A percentile compares a stretch with the other conserved stretches of the same genome.
These are phyloP conservation scores for Gymnoscelis rufifasciata DNA, from an alignment of 2,888 invertebrate species.

Conservation along the genomic window DNA sequence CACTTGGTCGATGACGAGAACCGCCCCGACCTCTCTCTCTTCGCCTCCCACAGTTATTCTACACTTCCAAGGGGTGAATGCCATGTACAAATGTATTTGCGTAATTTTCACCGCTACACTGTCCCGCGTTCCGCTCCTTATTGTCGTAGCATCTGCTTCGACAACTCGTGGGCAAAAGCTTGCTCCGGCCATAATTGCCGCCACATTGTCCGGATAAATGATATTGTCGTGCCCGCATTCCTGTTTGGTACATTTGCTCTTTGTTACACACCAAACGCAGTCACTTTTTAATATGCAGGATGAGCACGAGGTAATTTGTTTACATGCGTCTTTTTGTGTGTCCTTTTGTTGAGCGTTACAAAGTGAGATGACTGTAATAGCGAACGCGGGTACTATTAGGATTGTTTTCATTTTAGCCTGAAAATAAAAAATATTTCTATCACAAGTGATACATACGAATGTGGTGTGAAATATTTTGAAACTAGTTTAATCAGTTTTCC, in stretches of 20 bases:
- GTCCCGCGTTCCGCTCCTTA: conserved; percentile 49
- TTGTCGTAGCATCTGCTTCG: conserved; percentile 37
- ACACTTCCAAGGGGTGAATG: conserved; percentile 65
- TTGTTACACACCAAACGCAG: conserved; percentile 64
- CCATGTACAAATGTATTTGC: conserved; percentile 64
- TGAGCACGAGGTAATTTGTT: conserved; percentile 43
- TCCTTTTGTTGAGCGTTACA: conserved; percentile 17
- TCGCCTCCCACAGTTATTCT: conserved; percentile 40
- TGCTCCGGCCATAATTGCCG: conserved; percentile 55
- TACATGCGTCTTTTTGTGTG: conserved; percentile 34
- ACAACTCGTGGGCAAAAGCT: conserved; percentile 56
- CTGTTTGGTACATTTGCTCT: conserved; percentile 57
- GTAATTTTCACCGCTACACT: conserved; percentile 52
- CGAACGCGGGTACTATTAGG: conserved; percentile 23
- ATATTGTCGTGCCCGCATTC: conserved; percentile 61
- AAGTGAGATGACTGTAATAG: conserved; percentile 18
- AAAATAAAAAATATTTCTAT: background rate
- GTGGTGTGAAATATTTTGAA: no score
- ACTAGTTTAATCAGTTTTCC: no score
- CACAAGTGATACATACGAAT: no score
- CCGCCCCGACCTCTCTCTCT: conserved; percentile 40
- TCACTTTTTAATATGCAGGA: conserved; percentile 46
- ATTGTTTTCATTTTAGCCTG: conserved; percentile 8
- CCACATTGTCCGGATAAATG: conserved; percentile 50
- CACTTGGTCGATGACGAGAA: conserved; percentile 49